Evolutionary conservation across 92 coral and sea anemone genomes (phyloP), one percentile per base, ranked within the genome.

Genomic region (Palythoa grandis): DNA sequence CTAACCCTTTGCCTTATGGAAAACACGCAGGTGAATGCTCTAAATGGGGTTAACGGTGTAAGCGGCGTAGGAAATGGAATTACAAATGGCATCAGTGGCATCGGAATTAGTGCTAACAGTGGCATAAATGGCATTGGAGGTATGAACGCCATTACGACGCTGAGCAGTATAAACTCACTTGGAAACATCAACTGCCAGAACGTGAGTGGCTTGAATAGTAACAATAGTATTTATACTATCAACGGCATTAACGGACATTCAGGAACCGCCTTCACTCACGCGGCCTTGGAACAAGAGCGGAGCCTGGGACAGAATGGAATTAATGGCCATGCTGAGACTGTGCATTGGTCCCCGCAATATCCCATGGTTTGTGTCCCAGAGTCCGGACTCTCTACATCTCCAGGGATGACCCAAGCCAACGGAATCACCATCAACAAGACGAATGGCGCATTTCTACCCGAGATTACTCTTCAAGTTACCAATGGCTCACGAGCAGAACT

Each of bases 351-450:
- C 19, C 95, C 95, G 12, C 91, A 91, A 24, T 95, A 94, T 70
- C 98, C 98, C 2, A 96, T 96, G 74, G 98, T 96, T 7, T 96
- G 98, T 86, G 87, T 96, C 35, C 93, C 98, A 20, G 98, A 96
- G 60, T 93, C 98, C 63, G 88, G 92, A 52, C 89, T 92, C 63
- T 88, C 98, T 50, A 92, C 92, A 40, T 80, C 85, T 23, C 85
- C 85, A 15, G 96, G 94, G 58, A 82, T 87, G 84, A 89, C 92
- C 40, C 98, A 95, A 67, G 87, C 95, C 17, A 95, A 89, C 70
- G 96, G 95, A 25, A 89, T 90, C 29, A 80, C 85, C 5, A 80
- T 80, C 8, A 90, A 87, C 84, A 93, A 93, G 74, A 76, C 88
- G 23, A 82, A 88, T 6, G 98, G 93, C 38, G 86, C 91, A 11